Evolutionary conservation across 2,797 vertebrate species (phyloP), one percentile per base, ranked within the genome.

Genomic region (Dromococcyx pavoninus): DNA sequence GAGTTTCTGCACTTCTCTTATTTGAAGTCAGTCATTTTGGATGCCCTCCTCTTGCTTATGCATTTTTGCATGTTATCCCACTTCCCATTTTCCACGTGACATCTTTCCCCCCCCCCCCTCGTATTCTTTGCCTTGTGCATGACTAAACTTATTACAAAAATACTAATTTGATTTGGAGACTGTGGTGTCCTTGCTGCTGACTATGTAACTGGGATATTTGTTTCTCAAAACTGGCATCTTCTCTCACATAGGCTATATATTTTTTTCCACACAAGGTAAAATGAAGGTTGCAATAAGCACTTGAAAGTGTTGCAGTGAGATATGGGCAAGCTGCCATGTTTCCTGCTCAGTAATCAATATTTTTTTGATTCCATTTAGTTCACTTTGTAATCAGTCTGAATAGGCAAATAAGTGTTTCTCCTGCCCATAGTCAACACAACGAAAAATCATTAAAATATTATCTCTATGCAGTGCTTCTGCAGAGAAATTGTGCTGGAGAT

Each of bases 91-190:
- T 67, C 30, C 60, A 48, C 33, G 43, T 43, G 15, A 15, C 13
- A 39, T 10, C 22, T 5, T 30, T 9, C 5, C 11, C 1, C 3
- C 11, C 1, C 3, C 6, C 22, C 5, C 18, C 10, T 2, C 10
- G 4, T 70, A 85, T 85, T 57, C 27, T 30, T 67, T 77, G 33
- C 27, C 11, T 66, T 71, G 48, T 41, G 12, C 62, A 48, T 5
- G 46, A 17, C 30, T 56, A 46, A 39, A 30, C 27, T 57, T 54
- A 30, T 53, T 48, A 21, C 71, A 54, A 27, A 64, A 51, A 85
- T 1, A 80, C 30, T 17, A 14, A 53, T 69, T 75, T 72, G 7
- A 9, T 41, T 61, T 39, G 43, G n/a, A 46, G 19, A 33, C 32
- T 41, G 25, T 28, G 13, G 11, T 62, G 39, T 50, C 44, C 39